phyloP scores from a whole-genome alignment of 1,140 invertebrate genomes.

The Polyergus mexicanus region DNA sequence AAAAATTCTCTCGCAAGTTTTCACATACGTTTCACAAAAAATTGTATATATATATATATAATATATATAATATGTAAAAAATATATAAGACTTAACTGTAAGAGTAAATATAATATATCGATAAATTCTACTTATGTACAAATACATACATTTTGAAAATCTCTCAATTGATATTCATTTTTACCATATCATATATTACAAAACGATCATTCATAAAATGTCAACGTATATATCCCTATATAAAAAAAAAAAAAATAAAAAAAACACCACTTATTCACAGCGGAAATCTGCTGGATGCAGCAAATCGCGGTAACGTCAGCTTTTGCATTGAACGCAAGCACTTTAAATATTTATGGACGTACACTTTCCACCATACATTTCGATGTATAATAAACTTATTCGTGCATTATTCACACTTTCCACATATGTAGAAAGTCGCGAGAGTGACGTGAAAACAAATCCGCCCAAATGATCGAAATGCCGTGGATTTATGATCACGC shows the following conservation, averaged over 20 bases:
- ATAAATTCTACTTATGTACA: not conserved
- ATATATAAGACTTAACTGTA: not conserved
- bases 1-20: slow-evolving; percentile 15
- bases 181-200: not conserved
- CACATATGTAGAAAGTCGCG: not conserved
- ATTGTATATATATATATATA: not conserved
- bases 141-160: not conserved
- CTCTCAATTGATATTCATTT: slow-evolving; percentile 15
- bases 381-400: slow-evolving; percentile 56
- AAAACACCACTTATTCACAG: not conserved
- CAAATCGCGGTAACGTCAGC: slow-evolving; percentile 43
- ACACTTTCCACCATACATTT: slow-evolving; percentile 34
- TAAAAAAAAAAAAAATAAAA: slow-evolving; percentile 22
- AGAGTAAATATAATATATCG: not conserved
- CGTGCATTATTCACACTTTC: slow-evolving; percentile 46
- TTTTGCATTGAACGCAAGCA: slow-evolving; percentile 39
- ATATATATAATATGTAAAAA: not conserved
- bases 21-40: not conserved
- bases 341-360: slow-evolving; percentile 61
- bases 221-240: slow-evolving; percentile 28
- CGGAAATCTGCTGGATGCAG: slow-evolving; percentile 36
- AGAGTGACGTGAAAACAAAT: slow-evolving; percentile 49
- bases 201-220: not conserved
- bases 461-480: slow-evolving; percentile 33
- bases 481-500: not conserved